A percentile compares a stretch with the other conserved stretches of the same genome.
Evolutionary conservation across 2,113 vertebrate genomes (phyloP).

Genomic region (Nothoprocta perdicaria): DNA sequence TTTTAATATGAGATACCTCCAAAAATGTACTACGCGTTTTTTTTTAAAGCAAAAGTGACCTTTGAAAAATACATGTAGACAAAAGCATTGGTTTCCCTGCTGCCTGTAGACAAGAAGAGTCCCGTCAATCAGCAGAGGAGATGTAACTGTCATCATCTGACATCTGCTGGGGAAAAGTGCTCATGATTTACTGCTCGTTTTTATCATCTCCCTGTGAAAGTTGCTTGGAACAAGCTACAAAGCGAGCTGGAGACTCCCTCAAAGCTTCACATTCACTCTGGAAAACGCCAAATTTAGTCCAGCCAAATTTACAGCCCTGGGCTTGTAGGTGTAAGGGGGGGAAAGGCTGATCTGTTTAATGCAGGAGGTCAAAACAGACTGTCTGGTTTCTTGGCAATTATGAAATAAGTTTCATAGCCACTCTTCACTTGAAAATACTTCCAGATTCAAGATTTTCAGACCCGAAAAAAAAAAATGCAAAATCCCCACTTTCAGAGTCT

Average conservation of each 20-base stretch:
- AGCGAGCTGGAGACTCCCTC: background rate
- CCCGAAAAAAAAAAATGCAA: background rate
- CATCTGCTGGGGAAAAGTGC: background rate
- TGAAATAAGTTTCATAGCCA: background rate
- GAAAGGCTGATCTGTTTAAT: background rate
- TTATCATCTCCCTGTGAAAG: background rate
- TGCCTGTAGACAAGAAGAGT: background rate
- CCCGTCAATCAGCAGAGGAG: background rate
- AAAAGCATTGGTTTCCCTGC: background rate
- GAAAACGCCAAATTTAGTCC: background rate
- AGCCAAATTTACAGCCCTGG: background rate
- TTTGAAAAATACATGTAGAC: background rate
- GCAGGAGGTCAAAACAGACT: background rate
- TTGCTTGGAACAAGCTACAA: background rate
- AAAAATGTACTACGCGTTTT: background rate
- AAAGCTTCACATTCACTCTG: no score
- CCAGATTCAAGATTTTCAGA: background rate
- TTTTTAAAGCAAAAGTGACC: background rate
- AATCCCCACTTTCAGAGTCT: background rate
- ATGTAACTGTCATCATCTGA: background rate
- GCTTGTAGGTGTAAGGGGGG: rapidly evolving
- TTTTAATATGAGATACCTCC: background rate
- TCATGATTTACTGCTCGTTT: background rate
- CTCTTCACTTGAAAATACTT: no score
- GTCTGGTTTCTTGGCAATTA: background rate